Evolutionary conservation across 2,888 invertebrate species (phyloP).

Genomic region (Lycia hirtaria): DNA sequence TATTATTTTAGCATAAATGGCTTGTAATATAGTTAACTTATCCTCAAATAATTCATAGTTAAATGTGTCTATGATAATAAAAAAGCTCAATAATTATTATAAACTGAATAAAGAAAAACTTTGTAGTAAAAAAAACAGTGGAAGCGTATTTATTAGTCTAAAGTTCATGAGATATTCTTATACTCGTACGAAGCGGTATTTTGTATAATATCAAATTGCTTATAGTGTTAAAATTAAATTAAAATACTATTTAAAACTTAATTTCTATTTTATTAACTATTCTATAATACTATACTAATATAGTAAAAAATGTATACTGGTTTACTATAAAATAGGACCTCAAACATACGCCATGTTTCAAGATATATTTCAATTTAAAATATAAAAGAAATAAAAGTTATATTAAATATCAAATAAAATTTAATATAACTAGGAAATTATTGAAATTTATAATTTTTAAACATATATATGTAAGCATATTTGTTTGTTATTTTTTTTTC

Average conservation of each 20-base stretch:
- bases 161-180: slow-evolving; percentile 17
- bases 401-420: no score
- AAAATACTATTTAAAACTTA: not conserved
- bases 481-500: not conserved
- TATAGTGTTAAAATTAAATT: not conserved
- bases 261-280: not conserved
- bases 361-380: not conserved
- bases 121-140: not conserved
- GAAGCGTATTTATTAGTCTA: slow-evolving; percentile 20
- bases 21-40: not conserved
- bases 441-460: no score
- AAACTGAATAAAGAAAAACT: not conserved
- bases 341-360: not conserved
- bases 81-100: not conserved
- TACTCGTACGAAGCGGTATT: slow-evolving; percentile 2
- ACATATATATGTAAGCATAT: not conserved
- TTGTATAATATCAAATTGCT: slow-evolving; percentile 14
- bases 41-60: not conserved
- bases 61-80: not conserved
- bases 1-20: slow-evolving; percentile 6
- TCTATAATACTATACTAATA: not conserved
- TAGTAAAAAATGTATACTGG: slow-evolving; percentile 4
- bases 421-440: no score
- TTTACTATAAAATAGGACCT: slow-evolving; percentile 23
- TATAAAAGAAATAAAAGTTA: no score